Conservation (phyloP, 2,888 invertebrate species). For the Yponomeuta evonymella region DNA sequence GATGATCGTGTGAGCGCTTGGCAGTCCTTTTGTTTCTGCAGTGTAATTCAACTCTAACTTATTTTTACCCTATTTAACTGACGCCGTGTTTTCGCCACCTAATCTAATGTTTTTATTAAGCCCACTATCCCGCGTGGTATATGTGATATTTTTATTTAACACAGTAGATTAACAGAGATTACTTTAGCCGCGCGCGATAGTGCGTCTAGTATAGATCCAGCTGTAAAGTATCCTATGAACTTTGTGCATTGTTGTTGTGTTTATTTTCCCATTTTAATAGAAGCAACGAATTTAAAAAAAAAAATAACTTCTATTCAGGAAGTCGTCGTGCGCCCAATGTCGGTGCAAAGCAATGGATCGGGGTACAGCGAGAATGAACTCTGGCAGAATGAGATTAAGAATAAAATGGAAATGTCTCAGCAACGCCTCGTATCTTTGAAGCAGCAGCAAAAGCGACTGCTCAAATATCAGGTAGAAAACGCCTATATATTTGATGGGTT, state of each 20-base stretch:
- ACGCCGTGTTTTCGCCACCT: constrained; percentile 14
- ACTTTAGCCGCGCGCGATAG: not conserved
- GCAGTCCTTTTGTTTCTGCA: not conserved
- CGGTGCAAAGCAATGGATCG: constrained; percentile 67
- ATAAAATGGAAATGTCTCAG: constrained; percentile 79
- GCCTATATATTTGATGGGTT: too few relatives aligned
- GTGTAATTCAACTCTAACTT: constrained; percentile 16
- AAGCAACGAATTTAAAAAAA: too few relatives aligned
- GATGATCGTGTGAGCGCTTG: not conserved
- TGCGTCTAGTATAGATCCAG: too few relatives aligned
- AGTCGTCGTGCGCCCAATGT: constrained; percentile 64
- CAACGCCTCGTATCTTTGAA: constrained; percentile 74
- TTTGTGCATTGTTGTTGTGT: constrained; percentile 20
- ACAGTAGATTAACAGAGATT: not conserved
- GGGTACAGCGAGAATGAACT: constrained; percentile 71
- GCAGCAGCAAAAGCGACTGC: constrained; percentile 73
- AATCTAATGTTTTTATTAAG: not conserved
- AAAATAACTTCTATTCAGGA: constrained; percentile 37
- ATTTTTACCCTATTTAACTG: constrained; percentile 7
- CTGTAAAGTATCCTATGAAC: too few relatives aligned
- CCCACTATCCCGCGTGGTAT: not conserved
- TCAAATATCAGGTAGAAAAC: constrained; percentile 60
- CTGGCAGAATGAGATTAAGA: constrained; percentile 76
- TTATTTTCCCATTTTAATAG: too few relatives aligned
- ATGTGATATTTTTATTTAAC: not conserved